A percentile compares a stretch with the other conserved stretches of the same genome.
phyloP scores from a whole-genome alignment of 2,888 invertebrate genomes.

The Chrysomela aeneicollis region DNA sequence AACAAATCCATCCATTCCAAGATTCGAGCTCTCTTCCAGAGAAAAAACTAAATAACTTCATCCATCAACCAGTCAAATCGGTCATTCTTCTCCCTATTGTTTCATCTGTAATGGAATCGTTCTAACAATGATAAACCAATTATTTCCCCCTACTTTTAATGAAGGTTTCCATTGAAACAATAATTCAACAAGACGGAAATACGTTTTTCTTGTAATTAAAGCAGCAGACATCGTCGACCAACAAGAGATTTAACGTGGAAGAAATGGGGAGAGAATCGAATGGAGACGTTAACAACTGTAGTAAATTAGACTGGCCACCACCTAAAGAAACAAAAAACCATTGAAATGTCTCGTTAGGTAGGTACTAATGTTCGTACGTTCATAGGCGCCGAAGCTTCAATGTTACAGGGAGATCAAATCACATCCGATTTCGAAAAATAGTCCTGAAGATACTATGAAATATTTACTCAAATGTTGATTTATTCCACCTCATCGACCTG shows the following conservation, averaged over 20 bases:
- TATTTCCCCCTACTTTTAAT: neutral
- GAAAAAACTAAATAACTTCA: too few relatives aligned
- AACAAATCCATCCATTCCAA: too few relatives aligned
- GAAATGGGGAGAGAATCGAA: constrained; percentile 13
- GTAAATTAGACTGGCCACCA: constrained; percentile 33
- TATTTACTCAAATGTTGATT: too few relatives aligned
- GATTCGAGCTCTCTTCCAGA: too few relatives aligned
- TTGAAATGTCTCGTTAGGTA: constrained; percentile 26
- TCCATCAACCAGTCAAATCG: too few relatives aligned
- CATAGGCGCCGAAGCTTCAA: too few relatives aligned
- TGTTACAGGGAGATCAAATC: too few relatives aligned
- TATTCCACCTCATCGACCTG: too few relatives aligned
- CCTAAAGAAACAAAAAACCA: constrained; percentile 28
- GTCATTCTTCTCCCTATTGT: too few relatives aligned
- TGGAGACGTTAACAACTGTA: constrained; percentile 31
- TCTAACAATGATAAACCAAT: neutral
- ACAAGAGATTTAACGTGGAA: constrained; percentile 13
- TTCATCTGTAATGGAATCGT: too few relatives aligned
- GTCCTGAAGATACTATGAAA: too few relatives aligned
- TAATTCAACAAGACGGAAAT: neutral
- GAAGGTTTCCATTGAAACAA: neutral
- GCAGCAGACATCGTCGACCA: neutral
- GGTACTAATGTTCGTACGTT: constrained; percentile 22
- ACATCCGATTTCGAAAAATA: too few relatives aligned
- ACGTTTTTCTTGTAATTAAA: constrained; percentile 12